Evolutionary conservation across 2,113 vertebrate species (phyloP), one percentile per base, ranked within the genome.

Genomic region (Anguilla japonica): DNA sequence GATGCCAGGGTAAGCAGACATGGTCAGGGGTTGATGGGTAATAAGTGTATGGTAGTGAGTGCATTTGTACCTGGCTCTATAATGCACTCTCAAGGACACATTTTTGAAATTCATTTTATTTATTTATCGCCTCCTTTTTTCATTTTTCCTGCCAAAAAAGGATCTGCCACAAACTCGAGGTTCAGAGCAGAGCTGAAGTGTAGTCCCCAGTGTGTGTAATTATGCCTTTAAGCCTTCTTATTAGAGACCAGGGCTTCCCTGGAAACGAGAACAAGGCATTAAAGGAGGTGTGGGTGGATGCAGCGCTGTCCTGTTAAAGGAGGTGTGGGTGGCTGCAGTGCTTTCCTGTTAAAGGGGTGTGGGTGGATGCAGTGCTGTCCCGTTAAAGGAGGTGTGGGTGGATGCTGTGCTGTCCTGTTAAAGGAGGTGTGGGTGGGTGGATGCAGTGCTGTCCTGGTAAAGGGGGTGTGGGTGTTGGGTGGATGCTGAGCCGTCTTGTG

Each of bases 61-160:
- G 83, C 56, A 84, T 86, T 84, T 82, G 88, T 83, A 93, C 93
- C 93, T 94, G 92, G 87, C 90, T 92, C 93, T 92, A 94, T 94
- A 92, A 94, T 93, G 93, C 94, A 94, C 93, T 95, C 93, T 92
- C 93, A 93, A 84, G 91, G 89, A 93, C 91, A 92, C 9, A 56
- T 85, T 88, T 92, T 91, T 53, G 8, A 2, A 53, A 13, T 53
- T 13, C 1, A 53, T 53, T 53, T 93, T 91, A 93, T 93, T 93
- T 93, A 92, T 89, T 86, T 86, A 89, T 53, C 78, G 63, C 63
- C 53, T 67, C 34, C 34, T 29, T 40, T 41, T 67, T 40, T 40
- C 18, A 34, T 1, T 50, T 83, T 43, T 53, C 22, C n/a, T 79
- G 83, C 85, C 53, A 63, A 88, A 83, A 81, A 41, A 26, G 71